Base-by-base conservation (phyloP, 2,888 invertebrate species). In the Plemyria rubiginata region DNA sequence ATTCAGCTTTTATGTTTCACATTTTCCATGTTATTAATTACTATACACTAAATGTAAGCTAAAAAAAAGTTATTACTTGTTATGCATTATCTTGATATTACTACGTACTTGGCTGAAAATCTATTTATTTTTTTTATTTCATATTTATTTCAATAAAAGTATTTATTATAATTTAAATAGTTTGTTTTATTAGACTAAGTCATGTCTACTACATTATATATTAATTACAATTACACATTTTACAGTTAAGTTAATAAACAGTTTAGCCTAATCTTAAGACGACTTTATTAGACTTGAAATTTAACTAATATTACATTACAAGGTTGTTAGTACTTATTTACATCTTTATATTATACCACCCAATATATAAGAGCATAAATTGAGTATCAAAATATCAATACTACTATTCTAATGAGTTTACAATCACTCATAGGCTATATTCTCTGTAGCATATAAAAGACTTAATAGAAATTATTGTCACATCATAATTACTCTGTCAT, bases 111-210 rank as follows among this genome's bases (percentile, higher is more conserved):
- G 22, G 79, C 79, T 87, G 82, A 81, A 75, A 81, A 79, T 80
- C 75, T 85, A 86, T 87, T 88, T 87, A 86, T 86, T 85, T 86
- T 88, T 86, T 88, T 88, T 76, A 78, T 76, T 75, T 72, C 73
- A 82, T 80, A 82, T 86, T 84, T 82, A 84, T 84, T 81, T 76
- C 74, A 72, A 74, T 70, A 70, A 71, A 71, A 67, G 49, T 70
- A 71, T 72, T 66, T 68, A 65, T 67, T 64, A 61, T 68, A 50
- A 54, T 57, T 64, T 57, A 13, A 53, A 50, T 68, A 45, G 56
- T 70, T 70, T 72, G 63, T 70, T 68, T 63, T 58, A 36, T 41
- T 43, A 28, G 50, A 38, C 7, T 40, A 52, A 49, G 59, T 57
- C 29, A 48, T 52, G 50, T 54, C 49, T 54, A 54, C 52, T 40